Evolutionary conservation across 1,140 invertebrate species (phyloP).

Genomic region (Atta colombica): DNA sequence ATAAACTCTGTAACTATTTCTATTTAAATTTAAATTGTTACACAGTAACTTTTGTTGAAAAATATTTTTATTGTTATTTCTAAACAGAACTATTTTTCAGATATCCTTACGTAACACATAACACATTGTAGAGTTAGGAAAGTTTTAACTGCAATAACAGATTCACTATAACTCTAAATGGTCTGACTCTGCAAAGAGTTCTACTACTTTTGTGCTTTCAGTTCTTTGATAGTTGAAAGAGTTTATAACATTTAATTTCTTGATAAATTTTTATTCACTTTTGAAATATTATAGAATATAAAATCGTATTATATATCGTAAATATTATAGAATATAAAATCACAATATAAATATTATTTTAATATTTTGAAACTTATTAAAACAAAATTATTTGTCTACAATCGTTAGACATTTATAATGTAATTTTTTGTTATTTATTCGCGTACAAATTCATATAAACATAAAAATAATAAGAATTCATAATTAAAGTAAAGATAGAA

Average conservation of each 20-base stretch:
- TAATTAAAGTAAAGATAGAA: too few relatives aligned
- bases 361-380: not conserved
- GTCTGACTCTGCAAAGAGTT: conserved; percentile 33
- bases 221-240: conserved; percentile 24
- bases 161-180: not conserved
- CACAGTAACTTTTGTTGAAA: not conserved
- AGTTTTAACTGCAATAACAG: conserved; percentile 23
- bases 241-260: conserved; percentile 17
- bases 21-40: not conserved
- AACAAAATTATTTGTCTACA: not conserved
- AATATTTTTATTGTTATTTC: not conserved
- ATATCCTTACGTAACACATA: conserved; percentile 7
- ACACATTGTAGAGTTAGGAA: conserved; percentile 25
- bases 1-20: not conserved
- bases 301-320: not conserved
- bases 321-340: not conserved
- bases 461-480: too few relatives aligned
- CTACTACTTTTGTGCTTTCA: conserved; percentile 30
- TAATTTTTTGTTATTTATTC: not conserved
- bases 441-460: not conserved
- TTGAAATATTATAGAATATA: not conserved
- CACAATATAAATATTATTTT: not conserved
- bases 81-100: conserved; percentile 1
- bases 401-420: not conserved
- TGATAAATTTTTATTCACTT: conserved; percentile 9